phyloP scores from a whole-genome alignment of 2,113 vertebrate species.

The Channa argus region DNA sequence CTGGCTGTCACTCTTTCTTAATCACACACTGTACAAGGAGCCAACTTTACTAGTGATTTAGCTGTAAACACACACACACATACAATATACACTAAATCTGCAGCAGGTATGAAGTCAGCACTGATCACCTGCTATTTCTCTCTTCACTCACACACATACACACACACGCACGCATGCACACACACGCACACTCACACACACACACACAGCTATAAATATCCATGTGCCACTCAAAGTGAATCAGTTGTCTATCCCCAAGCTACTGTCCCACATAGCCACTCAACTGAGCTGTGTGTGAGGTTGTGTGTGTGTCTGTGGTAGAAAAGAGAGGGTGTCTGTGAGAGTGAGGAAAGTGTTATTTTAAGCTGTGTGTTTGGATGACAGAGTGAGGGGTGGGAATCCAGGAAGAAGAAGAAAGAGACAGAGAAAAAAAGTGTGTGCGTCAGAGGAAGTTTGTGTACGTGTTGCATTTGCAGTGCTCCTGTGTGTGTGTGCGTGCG shows the following conservation, averaged over 20 bases:
- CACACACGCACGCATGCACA: slow-evolving; percentile 7
- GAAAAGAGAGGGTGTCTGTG: neutral
- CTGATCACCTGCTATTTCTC: slow-evolving; percentile 39
- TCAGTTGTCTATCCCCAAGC: slow-evolving; percentile 75
- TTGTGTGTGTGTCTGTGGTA: slow-evolving; percentile 8
- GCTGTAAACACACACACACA: neutral
- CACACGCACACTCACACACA: slow-evolving; percentile 13
- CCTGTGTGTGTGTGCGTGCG: neutral
- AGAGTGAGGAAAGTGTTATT: slow-evolving; percentile 34
- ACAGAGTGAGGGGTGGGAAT: slow-evolving; percentile 22
- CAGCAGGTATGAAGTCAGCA: slow-evolving; percentile 31
- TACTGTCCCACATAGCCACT: slow-evolving; percentile 74
- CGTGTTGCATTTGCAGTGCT: neutral
- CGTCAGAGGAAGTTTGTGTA: slow-evolving; percentile 20
- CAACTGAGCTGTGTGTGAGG: slow-evolving; percentile 55
- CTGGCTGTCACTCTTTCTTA: slow-evolving; percentile 3
- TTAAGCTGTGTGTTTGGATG: slow-evolving; percentile 44
- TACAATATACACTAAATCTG: neutral
- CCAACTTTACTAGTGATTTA: neutral
- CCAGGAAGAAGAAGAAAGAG: slow-evolving; percentile 34
- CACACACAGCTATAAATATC: slow-evolving; percentile 68
- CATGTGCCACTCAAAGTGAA: slow-evolving; percentile 72
- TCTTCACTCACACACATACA: neutral
- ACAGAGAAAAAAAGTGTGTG: neutral
- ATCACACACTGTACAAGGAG: neutral